Evolutionary conservation across 2,113 vertebrate genomes (phyloP).

Genomic region (Osmerus eperlanus): DNA sequence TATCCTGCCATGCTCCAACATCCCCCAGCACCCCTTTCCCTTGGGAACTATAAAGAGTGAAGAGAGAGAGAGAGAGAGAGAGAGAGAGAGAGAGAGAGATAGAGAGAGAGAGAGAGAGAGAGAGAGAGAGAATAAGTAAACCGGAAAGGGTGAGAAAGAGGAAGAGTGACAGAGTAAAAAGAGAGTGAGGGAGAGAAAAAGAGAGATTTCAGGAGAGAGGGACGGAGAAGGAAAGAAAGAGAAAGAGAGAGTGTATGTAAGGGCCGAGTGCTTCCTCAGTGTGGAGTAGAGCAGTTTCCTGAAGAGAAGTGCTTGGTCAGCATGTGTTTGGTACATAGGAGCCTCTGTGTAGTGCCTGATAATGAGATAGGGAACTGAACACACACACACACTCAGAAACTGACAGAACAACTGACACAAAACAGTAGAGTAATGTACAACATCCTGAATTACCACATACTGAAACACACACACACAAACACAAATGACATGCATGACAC

Average conservation of each 20-base stretch:
- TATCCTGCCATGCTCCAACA: constrained; percentile 3
- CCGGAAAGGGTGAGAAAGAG: not conserved
- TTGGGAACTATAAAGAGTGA: not conserved
- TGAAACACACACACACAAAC: not conserved
- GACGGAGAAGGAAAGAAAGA: not conserved
- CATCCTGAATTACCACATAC: not conserved
- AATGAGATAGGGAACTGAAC: constrained; percentile 1
- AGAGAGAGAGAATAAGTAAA: not conserved
- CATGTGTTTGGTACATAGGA: constrained; percentile 3
- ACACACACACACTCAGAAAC: not conserved
- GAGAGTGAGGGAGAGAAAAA: not conserved
- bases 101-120: not conserved
- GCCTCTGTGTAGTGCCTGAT: constrained; percentile 5
- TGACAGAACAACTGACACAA: too few species aligned
- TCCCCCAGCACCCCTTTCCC: not conserved
- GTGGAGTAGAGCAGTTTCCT: constrained; percentile 29
- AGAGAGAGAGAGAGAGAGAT: not conserved
- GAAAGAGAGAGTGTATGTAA: too few species aligned
- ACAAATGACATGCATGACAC: not conserved
- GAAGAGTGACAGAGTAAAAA: not conserved
- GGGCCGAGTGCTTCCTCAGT: constrained; percentile 41
- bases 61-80: not conserved
- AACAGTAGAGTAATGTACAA: too few species aligned
- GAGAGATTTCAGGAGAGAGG: not conserved
- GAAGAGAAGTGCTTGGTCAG: constrained; percentile 27